Evolutionary conservation across 2,113 vertebrate genomes (phyloP), one percentile per base, ranked within the genome.

Genomic region (Dicrurus megarhynchus): DNA sequence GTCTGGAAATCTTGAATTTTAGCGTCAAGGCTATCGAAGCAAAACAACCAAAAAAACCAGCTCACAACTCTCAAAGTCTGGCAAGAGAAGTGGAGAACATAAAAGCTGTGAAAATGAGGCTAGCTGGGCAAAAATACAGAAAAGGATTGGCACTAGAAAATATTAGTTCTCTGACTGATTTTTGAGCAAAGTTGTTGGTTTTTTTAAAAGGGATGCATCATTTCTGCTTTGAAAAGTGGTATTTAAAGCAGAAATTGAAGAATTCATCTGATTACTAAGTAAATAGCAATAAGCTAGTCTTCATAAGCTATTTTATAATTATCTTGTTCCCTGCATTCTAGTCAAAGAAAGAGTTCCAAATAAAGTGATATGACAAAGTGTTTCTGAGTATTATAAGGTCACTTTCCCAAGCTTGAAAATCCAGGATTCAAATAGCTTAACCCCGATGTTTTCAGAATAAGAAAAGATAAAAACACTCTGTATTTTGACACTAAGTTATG

Each of bases 1-100:
- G 84, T 95, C 93, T 96, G 92, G 96, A 97, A 97, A 96, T 92
- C 65, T 68, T 96, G 94, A 95, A 85, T 96, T 84, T 75, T 84
- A 83, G 49, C 6, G 4, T 94, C 83, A 90, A 94, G 84, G 11
- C 70, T 94, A 96, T 96, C 93, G 95, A 96, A 95, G 91, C 73
- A 90, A 96, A 95, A 80, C 27, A 77, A 77, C 76, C 56, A 10
- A 79, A 81, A 69, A 87, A 75, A 23, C 0, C 27, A 90, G 33
- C 61, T 94, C 85, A 68, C 76, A 83, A 15, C 33, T 77, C 79
- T 83, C 39, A 60, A 92, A 92, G 35, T 85, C 73, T 97, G 97
- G 95, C 95, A 95, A 87, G 37, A 83, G 49, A 88, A 81, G 27
- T 16, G 53, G 49, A 94, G 87, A 95, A 87, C 37, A 82, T 90